Evolutionary conservation across 2,888 invertebrate genomes (phyloP).

Genomic region (Odontomyia ornata): DNA sequence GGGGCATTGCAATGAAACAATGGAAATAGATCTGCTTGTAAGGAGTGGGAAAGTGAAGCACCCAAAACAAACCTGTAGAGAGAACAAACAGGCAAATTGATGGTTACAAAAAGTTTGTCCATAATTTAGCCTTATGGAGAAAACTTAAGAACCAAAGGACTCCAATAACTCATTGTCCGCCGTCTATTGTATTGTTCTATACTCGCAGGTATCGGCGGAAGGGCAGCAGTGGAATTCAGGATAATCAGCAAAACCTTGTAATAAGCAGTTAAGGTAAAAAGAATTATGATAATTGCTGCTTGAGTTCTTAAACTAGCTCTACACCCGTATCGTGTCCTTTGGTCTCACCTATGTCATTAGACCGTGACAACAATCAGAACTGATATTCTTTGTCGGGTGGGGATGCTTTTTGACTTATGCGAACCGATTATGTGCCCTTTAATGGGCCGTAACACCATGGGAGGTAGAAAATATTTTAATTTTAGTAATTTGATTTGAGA

Average conservation of each 20-base stretch:
- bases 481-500: no score
- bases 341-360: neutral
- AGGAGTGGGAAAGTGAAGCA: neutral
- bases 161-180: constrained; percentile 14
- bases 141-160: neutral
- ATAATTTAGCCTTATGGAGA: constrained; percentile 14
- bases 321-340: neutral
- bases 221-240: neutral
- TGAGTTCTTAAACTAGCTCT: neutral
- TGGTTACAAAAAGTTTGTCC: constrained; percentile 20
- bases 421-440: no score
- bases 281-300: neutral
- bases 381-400: no score
- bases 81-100: constrained; percentile 11
- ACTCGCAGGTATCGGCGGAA: neutral
- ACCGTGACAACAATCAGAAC: no score
- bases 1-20: neutral
- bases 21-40: neutral
- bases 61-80: neutral
- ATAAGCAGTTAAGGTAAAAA: neutral
- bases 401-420: no score
- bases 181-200: neutral
- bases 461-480: no score
- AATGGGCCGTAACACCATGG: no score
- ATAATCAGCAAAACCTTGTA: neutral